Conservation (phyloP, 2,888 invertebrate genomes). For the Ecdyonurus torrentis region DNA sequence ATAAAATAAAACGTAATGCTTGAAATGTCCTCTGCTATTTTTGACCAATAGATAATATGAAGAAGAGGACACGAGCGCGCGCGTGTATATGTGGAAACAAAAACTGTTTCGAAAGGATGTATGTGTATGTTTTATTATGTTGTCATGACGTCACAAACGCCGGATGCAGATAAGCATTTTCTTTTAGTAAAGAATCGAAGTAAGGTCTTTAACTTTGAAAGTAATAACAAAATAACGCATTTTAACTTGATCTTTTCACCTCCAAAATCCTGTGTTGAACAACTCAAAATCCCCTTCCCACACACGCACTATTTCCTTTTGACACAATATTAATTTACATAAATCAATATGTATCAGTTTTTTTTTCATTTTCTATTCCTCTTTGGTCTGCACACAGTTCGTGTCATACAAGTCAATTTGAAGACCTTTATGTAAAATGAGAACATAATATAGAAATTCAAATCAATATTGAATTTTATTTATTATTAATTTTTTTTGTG, state of each 20-base stretch:
- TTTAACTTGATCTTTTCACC: neutral
- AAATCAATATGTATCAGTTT: neutral
- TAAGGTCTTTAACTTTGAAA: neutral
- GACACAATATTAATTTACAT: neutral
- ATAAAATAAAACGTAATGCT: no score
- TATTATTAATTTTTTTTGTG: no score
- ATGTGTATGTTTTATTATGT: neutral
- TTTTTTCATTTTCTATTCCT: neutral
- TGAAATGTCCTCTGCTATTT: neutral
- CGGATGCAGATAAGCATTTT: conserved; percentile 3
- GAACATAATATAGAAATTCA: no score
- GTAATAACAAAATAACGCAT: neutral
- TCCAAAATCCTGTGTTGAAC: neutral
- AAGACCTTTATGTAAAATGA: no score
- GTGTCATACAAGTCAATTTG: no score
- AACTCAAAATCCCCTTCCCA: no score
- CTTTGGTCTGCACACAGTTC: neutral
- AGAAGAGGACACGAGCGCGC: neutral
- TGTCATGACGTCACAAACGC: neutral
- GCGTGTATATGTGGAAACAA: neutral
- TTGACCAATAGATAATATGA: neutral
- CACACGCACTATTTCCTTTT: neutral
- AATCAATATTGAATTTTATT: no score
- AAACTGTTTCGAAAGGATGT: neutral
- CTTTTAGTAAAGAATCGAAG: neutral